phyloP scores from a whole-genome alignment of 2,797 vertebrate species.

The Girardinus metallicus region DNA sequence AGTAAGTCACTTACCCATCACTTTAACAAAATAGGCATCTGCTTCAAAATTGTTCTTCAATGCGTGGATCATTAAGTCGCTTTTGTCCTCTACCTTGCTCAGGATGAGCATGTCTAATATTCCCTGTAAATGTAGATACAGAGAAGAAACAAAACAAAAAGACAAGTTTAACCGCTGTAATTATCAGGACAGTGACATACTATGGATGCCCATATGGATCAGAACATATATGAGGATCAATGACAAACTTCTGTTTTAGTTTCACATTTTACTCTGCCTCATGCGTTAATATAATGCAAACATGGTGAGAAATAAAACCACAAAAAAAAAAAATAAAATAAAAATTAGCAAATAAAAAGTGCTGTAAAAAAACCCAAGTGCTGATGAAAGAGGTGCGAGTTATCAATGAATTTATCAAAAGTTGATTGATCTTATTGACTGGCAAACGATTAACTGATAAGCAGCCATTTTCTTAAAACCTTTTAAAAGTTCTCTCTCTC shows the following conservation, averaged over 20 bases:
- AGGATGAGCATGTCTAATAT: constrained; percentile 95
- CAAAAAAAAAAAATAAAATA: not conserved
- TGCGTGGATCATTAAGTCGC: constrained; percentile 87
- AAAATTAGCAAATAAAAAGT: not conserved
- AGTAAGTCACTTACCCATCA: constrained; percentile 90
- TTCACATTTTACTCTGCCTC: not conserved
- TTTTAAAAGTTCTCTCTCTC: too few relatives aligned
- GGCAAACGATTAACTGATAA: too few relatives aligned
- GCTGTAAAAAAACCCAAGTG: not conserved
- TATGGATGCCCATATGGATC: too few relatives aligned
- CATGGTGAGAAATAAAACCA: not conserved
- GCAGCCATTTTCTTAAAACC: too few relatives aligned
- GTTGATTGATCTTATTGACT: too few relatives aligned
- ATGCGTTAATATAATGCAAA: not conserved
- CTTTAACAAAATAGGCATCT: constrained; percentile 98
- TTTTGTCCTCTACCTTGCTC: constrained; percentile 79
- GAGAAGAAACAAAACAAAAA: constrained; percentile 56
- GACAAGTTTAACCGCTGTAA: constrained; percentile 7
- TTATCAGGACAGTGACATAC: not conserved
- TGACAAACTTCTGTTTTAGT: not conserved
- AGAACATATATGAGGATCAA: not conserved
- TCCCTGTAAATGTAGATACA: constrained; percentile 83
- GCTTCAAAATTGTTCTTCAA: constrained; percentile 98
- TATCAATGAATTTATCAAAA: too few relatives aligned
- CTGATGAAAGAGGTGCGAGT: too few relatives aligned